Conservation (phyloP, 2,888 invertebrate genomes). For the Octodonta nipae region DNA sequence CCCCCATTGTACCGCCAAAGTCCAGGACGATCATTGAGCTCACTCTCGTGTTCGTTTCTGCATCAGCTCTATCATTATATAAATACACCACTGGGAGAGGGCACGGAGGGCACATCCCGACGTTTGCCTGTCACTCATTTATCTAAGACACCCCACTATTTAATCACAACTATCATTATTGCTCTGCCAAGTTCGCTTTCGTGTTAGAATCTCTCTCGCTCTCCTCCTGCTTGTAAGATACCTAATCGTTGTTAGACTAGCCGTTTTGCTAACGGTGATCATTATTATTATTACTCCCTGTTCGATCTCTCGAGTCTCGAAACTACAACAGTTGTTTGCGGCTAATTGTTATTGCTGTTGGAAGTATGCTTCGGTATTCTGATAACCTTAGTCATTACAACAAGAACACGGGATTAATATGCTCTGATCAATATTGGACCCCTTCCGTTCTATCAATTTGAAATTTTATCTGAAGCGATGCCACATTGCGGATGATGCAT, state of each 20-base stretch:
- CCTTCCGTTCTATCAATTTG: too few species aligned
- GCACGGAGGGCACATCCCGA: slow-evolving; percentile 19
- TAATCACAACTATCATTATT: slow-evolving; percentile 34
- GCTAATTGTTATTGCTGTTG: slow-evolving; percentile 3
- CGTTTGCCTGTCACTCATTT: slow-evolving; percentile 32
- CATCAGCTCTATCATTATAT: slow-evolving; percentile 34
- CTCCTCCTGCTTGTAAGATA: slow-evolving; percentile 14
- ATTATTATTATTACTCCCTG: slow-evolving; percentile 18
- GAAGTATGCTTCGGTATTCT: too few species aligned
- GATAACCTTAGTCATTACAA: too few species aligned
- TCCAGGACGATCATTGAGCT: not conserved
- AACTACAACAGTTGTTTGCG: slow-evolving; percentile 10
- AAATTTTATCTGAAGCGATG: too few species aligned
- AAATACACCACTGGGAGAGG: slow-evolving; percentile 35
- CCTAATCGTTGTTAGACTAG: slow-evolving; percentile 19
- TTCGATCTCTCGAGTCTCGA: slow-evolving; percentile 10
- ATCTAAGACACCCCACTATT: slow-evolving; percentile 33
- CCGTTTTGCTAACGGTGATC: slow-evolving; percentile 10
- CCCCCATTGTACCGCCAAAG: slow-evolving; percentile 16
- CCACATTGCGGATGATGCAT: too few species aligned
- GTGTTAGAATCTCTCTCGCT: slow-evolving; percentile 13
- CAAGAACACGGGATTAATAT: too few species aligned
- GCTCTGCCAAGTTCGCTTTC: slow-evolving; percentile 13
- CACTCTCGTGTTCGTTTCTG: not conserved
- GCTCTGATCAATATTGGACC: too few species aligned